Evolutionary conservation across 2,888 invertebrate genomes (phyloP), one percentile per base, ranked within the genome.

Genomic region (Tetramorium bicarinatum): DNA sequence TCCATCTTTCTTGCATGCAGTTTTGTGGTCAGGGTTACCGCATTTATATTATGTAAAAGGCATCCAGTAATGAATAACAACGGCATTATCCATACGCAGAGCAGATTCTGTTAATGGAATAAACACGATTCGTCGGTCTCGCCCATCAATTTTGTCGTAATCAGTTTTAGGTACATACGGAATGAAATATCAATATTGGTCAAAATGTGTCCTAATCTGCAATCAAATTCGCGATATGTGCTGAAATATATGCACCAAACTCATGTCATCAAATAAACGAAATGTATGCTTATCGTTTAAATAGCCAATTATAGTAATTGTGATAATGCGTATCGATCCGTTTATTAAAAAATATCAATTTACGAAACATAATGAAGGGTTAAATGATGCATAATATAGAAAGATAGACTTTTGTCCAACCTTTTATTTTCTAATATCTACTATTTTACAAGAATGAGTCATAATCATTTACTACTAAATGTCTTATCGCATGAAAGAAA

Each of bases 171-270:
- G 18, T 79, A 18, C 8, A 47, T 18, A 6, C 21, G 13, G 3
- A 44, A 47, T 47, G 47, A 79, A 80, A 71, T 71, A 80, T 80
- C 38, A 59, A 71, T 61, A 80, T 80, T 79, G 44, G 34, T 69
- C 38, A 59, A 47, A 49, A 38, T 38, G 11, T 49, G 34, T 62
- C 3, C 64, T 64, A 64, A 76, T 64, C 76, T 52, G 13, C 76
- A 76, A 52, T 52, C 64, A 64, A 49, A 75, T 62, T 49, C 15
- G 6, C 21, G 15, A 62, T 49, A 38, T 13, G 25, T 49, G 29
- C 7, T 8, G 25, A 62, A 75, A 44, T 59, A n/a, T 13, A 21
- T 41, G 44, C n/a, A 15, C 13, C n/a, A 44, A 49, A 41, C 18
- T 13, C 18, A 25, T 18, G 21, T n/a, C 21, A 64, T 76, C 15